Evolutionary conservation across 2,113 vertebrate species (phyloP).

Genomic region (Isichthys henryi): DNA sequence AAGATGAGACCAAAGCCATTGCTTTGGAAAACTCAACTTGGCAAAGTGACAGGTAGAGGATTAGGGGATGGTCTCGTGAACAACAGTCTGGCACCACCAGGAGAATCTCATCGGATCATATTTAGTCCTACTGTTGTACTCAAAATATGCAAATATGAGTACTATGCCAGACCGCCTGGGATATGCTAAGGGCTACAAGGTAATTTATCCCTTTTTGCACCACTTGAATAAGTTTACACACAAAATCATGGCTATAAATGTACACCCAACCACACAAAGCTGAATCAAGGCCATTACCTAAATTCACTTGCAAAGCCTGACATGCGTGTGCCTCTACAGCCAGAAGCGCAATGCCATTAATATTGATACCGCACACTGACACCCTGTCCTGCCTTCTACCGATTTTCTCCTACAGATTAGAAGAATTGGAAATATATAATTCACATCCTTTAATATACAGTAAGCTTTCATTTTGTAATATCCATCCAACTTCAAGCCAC

Average conservation of each 20-base stretch:
- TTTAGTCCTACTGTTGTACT: not conserved
- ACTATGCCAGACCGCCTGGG: not conserved
- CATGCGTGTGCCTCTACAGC: not conserved
- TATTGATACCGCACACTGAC: not conserved
- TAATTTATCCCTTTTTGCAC: not conserved
- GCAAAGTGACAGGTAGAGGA: not conserved
- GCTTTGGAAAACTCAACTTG: not conserved
- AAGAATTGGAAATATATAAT: not conserved
- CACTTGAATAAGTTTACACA: not conserved
- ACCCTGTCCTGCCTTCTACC: not conserved
- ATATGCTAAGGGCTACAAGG: not conserved
- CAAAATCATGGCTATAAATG: not conserved
- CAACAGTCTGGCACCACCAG: not conserved
- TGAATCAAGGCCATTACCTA: not conserved
- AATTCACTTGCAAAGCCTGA: not conserved
- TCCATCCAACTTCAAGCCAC: not conserved
- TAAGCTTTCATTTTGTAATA: not conserved
- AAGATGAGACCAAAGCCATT: not conserved
- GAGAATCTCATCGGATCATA: not conserved
- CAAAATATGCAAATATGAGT: not conserved
- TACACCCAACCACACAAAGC: not conserved
- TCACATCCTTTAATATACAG: not conserved
- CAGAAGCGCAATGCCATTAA: not conserved
- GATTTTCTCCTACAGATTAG: not conserved
- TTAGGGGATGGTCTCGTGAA: not conserved